These are phyloP conservation scores for Mormyrus iriodes DNA, from an alignment of 2,113 vertebrate species.

Conservation along the genomic window DNA sequence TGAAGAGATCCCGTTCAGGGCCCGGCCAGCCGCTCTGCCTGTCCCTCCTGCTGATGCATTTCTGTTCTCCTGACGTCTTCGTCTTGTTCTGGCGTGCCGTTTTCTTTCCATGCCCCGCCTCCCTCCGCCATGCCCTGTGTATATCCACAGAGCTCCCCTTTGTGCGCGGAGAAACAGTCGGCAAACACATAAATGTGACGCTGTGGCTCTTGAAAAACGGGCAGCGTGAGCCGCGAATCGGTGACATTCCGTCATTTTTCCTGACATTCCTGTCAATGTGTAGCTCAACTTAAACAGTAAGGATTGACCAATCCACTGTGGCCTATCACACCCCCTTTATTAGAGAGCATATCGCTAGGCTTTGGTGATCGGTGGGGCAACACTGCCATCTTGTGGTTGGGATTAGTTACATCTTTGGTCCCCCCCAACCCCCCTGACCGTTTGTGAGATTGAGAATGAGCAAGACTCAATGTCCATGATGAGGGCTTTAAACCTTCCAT, in stretches of 20 bases:
- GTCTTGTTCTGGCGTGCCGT: not conserved
- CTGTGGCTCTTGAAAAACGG: not conserved
- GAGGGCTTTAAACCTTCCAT: conserved; percentile 62
- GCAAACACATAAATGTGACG: not conserved
- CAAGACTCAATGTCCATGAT: conserved; percentile 55
- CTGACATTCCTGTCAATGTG: conserved; percentile 33
- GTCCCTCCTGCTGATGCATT: not conserved
- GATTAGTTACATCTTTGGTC: not conserved
- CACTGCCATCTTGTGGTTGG: conserved; percentile 69
- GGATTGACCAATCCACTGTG: not conserved
- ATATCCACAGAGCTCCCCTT: not conserved
- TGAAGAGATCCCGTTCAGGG: not conserved
- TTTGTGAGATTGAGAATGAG: conserved; percentile 45
- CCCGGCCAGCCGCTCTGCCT: not conserved
- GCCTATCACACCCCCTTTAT: not conserved
- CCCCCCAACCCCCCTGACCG: conserved; percentile 8
- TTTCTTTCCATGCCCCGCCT: not conserved
- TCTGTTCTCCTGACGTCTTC: not conserved
- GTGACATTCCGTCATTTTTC: conserved; percentile 36
- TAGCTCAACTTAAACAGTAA: conserved; percentile 23
- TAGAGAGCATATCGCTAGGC: not conserved
- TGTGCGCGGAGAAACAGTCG: not conserved
- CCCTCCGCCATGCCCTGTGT: not conserved
- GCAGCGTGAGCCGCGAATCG: not conserved
- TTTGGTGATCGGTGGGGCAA: conserved; percentile 42